Conservation (phyloP, 1,140 invertebrate genomes). For the Orius insidiosus region DNA sequence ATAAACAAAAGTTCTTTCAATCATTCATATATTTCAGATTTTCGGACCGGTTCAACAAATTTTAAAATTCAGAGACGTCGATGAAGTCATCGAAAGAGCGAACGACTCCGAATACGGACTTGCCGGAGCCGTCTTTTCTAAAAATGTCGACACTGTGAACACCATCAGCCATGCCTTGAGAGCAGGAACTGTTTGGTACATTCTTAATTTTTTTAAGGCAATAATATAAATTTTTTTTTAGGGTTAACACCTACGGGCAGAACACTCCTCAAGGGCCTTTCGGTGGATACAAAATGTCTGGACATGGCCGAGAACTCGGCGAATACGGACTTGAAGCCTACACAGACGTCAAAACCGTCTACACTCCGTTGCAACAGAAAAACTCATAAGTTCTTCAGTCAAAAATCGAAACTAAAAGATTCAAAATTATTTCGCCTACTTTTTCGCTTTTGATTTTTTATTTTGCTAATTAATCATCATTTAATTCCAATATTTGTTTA, state of each 20-base stretch:
- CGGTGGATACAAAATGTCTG: constrained; percentile 89
- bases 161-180: constrained; percentile 55
- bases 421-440: too few relatives aligned
- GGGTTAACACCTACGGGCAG: constrained; percentile 83
- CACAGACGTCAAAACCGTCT: constrained; percentile 83
- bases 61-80: constrained; percentile 71
- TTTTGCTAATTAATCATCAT: too few relatives aligned
- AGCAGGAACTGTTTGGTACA: constrained; percentile 75
- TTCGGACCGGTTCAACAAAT: constrained; percentile 95
- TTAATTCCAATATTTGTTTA: too few relatives aligned
- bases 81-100: constrained; percentile 81
- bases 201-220: not conserved
- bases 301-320: constrained; percentile 78
- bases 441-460: too few relatives aligned
- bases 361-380: constrained; percentile 57
- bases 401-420: too few relatives aligned
- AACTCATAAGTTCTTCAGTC: constrained; percentile 28
- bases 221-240: too few relatives aligned
- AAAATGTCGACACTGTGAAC: constrained; percentile 66
- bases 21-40: constrained; percentile 62
- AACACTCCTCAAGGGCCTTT: constrained; percentile 66
- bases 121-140: constrained; percentile 79
- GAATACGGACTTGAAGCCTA: constrained; percentile 79
- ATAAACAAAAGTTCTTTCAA: not conserved
- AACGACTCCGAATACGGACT: constrained; percentile 87